Conservation (phyloP, 2,888 invertebrate species). For the Amitus sp. region DNA sequence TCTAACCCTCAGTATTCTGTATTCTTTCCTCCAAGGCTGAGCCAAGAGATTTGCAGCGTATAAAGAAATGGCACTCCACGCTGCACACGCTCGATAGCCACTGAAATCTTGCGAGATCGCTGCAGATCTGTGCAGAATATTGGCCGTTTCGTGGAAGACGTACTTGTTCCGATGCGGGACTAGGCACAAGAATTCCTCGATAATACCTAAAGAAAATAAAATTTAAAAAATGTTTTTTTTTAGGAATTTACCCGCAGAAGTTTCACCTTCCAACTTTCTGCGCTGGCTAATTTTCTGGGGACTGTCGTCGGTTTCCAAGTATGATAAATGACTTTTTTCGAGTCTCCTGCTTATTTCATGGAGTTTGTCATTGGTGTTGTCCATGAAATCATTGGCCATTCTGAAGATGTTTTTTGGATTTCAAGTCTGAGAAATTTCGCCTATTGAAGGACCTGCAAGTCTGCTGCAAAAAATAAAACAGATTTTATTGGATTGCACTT, state of each 20-base stretch:
- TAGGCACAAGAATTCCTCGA: slow-evolving; percentile 80
- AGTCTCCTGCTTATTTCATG: slow-evolving; percentile 79
- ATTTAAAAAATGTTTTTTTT: neutral
- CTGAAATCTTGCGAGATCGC: slow-evolving; percentile 78
- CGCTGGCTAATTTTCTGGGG: slow-evolving; percentile 80
- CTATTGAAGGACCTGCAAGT: neutral
- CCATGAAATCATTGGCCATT: slow-evolving; percentile 53
- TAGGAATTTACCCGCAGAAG: no score
- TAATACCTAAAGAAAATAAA: slow-evolving; percentile 70
- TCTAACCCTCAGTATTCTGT: slow-evolving; percentile 80
- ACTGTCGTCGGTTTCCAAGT: slow-evolving; percentile 83
- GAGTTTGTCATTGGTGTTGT: slow-evolving; percentile 67
- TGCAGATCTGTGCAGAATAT: slow-evolving; percentile 80
- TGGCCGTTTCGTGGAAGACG: slow-evolving; percentile 77
- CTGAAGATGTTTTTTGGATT: neutral
- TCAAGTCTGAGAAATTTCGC: neutral
- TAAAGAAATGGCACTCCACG: slow-evolving; percentile 85
- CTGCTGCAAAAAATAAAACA: neutral
- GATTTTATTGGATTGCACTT: no score
- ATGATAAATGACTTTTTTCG: slow-evolving; percentile 80
- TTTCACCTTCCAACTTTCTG: slow-evolving; percentile 79
- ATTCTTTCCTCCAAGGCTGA: slow-evolving; percentile 92
- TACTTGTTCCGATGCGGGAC: slow-evolving; percentile 86
- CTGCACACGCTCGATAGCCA: slow-evolving; percentile 82
- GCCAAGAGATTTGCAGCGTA: slow-evolving; percentile 87